phyloP scores from a whole-genome alignment of 2,113 vertebrate species.

The Todiramphus saurophagus region DNA sequence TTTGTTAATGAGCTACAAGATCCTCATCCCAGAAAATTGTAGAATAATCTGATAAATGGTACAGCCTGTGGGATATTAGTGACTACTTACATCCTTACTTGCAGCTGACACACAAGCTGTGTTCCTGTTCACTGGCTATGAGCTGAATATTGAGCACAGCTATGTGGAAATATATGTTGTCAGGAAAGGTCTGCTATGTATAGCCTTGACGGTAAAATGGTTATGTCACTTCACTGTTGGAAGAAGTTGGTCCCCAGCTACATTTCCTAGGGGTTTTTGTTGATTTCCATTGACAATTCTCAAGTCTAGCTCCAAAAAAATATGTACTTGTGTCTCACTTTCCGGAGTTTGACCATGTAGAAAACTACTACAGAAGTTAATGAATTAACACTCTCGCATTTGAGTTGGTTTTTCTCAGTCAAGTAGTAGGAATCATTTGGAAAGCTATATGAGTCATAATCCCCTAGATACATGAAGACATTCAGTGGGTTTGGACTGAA shows the following conservation, averaged over 20 bases:
- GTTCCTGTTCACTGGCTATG: rapidly evolving
- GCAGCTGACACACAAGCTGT: not conserved
- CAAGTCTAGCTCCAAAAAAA: not conserved
- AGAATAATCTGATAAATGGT: not conserved
- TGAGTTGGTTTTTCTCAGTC: not conserved
- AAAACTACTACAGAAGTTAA: not conserved
- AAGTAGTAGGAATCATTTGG: not conserved
- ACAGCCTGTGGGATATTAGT: not conserved
- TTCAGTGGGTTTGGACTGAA: not conserved
- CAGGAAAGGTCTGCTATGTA: not conserved
- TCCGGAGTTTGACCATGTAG: not conserved
- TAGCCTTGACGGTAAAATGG: not conserved
- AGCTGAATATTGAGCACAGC: not conserved
- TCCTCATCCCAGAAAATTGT: not conserved
- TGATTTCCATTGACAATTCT: not conserved
- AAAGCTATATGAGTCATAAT: not conserved
- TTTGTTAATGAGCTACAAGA: not conserved
- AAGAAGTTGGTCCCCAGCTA: not conserved
- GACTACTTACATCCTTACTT: not conserved
- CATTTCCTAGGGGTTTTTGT: not conserved
- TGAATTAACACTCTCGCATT: not conserved
- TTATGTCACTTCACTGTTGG: not conserved
- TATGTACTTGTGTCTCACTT: not conserved
- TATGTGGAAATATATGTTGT: not conserved
- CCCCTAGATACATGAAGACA: not conserved